Evolutionary conservation across 2,797 vertebrate genomes (phyloP).

Genomic region (Hoplostethus atlanticus): DNA sequence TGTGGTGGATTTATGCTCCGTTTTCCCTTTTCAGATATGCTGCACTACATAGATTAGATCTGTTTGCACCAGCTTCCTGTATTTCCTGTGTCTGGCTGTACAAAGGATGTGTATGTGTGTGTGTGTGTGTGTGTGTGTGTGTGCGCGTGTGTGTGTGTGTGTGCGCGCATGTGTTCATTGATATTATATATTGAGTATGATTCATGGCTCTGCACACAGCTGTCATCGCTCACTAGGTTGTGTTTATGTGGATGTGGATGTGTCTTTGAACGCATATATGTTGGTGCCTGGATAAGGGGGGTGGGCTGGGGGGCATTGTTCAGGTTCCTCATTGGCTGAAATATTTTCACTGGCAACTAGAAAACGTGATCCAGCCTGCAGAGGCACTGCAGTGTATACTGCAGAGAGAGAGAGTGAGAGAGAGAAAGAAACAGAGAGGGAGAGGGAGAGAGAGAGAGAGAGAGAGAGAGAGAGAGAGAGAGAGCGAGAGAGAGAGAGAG

Average conservation of each 20-base stretch:
- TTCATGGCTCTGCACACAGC: constrained; percentile 39
- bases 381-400: constrained; percentile 88
- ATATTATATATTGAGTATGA: constrained; percentile 41
- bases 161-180: constrained; percentile 2
- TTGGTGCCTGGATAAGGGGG: constrained; percentile 26
- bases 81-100: constrained; percentile 40
- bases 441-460: constrained; percentile 51
- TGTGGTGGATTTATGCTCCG: constrained; percentile 36
- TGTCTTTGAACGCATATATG: constrained; percentile 25
- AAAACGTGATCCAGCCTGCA: constrained; percentile 87
- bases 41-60: constrained; percentile 48
- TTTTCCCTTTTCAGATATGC: constrained; percentile 36
- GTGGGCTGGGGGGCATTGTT: constrained; percentile 36
- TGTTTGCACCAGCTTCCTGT: constrained; percentile 45
- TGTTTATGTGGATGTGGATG: constrained; percentile 26
- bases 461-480: constrained; percentile 41
- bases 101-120: constrained; percentile 28
- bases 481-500: constrained; percentile 45
- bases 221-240: constrained; percentile 34
- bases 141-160: neutral
- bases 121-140: constrained; percentile 3
- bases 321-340: constrained; percentile 79
- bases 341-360: constrained; percentile 80
- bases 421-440: constrained; percentile 42
- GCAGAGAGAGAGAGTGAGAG: constrained; percentile 73